Evolutionary conservation across 2,797 vertebrate genomes (phyloP).

Genomic region (Bryconaethiops microstoma): DNA sequence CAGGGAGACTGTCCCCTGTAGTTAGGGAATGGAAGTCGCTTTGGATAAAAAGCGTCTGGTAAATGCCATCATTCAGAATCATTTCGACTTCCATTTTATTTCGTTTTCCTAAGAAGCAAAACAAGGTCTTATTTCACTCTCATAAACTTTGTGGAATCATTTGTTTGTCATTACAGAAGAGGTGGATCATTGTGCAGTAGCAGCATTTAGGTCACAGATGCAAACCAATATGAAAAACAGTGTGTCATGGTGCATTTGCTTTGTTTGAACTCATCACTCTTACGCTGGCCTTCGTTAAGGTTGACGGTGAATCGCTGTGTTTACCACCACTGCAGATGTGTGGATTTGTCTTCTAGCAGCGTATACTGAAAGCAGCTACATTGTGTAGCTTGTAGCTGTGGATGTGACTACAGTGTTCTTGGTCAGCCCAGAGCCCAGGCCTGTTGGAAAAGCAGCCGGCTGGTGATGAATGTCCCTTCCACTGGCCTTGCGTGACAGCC

Average conservation of each 20-base stretch:
- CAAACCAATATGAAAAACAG: slow-evolving; percentile 52
- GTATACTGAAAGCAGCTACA: slow-evolving; percentile 17
- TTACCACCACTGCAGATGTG: not conserved
- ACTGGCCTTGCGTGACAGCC: slow-evolving; percentile 76
- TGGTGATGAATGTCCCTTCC: slow-evolving; percentile 65
- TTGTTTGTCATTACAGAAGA: slow-evolving; percentile 21
- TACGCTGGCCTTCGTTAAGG: not conserved
- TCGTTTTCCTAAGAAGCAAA: not conserved
- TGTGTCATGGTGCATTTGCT: slow-evolving; percentile 35
- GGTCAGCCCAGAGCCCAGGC: slow-evolving; percentile 30
- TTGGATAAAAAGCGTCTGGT: too few species aligned
- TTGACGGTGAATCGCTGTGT: slow-evolving; percentile 27
- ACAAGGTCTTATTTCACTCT: not conserved
- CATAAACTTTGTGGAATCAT: slow-evolving; percentile 21
- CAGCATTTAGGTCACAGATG: slow-evolving; percentile 28
- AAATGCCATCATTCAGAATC: not conserved
- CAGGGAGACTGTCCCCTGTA: too few species aligned
- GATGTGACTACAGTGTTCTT: slow-evolving; percentile 34
- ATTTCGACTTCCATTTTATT: not conserved
- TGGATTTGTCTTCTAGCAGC: not conserved
- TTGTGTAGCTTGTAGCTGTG: not conserved
- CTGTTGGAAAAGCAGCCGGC: slow-evolving; percentile 51
- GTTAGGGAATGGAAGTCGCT: too few species aligned
- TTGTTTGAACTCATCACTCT: slow-evolving; percentile 24
- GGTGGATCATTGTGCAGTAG: slow-evolving; percentile 4